phyloP scores from a whole-genome alignment of 2,888 invertebrate genomes.

The Iselma pallidipennis region DNA sequence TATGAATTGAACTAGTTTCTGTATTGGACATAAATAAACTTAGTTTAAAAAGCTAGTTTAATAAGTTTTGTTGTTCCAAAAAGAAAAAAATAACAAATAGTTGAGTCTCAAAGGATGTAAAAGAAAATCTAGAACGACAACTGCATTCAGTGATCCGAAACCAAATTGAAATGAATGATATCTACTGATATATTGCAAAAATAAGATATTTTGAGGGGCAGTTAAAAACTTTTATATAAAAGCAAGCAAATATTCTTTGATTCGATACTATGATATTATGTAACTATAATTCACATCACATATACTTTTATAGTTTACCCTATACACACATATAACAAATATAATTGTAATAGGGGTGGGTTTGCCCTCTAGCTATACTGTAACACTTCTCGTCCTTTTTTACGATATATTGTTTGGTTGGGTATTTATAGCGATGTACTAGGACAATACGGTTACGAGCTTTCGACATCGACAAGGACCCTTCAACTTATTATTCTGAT shows the following conservation, averaged over 20 bases:
- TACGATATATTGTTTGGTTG: conserved; percentile 15
- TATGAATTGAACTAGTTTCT: neutral
- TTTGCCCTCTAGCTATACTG: neutral
- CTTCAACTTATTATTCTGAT: conserved; percentile 29
- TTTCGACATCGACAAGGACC: conserved; percentile 33
- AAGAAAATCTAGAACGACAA: conserved; percentile 40
- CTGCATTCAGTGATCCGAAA: conserved; percentile 39
- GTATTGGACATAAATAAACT: neutral
- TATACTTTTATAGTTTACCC: neutral
- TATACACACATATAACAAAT: conserved; percentile 6
- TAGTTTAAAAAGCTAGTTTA: neutral
- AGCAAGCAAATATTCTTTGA: too few relatives aligned
- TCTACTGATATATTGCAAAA: conserved; percentile 26
- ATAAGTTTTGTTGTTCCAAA: neutral
- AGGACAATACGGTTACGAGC: conserved; percentile 35
- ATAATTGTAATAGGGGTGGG: conserved; percentile 19
- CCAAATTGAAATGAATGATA: conserved; percentile 38
- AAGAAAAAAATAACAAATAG: neutral
- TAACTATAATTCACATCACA: neutral
- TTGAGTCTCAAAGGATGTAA: conserved; percentile 29
- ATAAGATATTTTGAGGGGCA: neutral
- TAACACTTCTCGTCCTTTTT: conserved; percentile 24
- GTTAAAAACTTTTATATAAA: too few relatives aligned
- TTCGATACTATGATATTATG: neutral
- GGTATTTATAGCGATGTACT: conserved; percentile 39